These are phyloP conservation scores for Heliopora coerulea DNA, from an alignment of 92 coral and sea anemone species.

Conservation along the genomic window DNA sequence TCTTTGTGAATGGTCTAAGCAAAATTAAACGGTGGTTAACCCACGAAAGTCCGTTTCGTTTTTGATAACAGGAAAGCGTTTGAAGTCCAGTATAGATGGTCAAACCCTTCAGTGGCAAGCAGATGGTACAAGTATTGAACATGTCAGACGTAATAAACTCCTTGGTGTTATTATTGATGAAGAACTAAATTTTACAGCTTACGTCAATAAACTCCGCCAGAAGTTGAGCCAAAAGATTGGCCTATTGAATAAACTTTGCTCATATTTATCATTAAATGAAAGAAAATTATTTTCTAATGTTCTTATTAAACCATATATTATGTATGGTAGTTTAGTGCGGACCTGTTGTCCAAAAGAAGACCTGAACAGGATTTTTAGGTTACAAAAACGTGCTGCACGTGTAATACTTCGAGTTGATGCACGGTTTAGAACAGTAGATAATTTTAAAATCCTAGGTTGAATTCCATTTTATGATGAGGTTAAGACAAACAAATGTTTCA, in stretches of 20 bases:
- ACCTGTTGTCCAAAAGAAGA: background rate
- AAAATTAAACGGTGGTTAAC: too few relatives aligned
- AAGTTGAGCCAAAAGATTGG: slow-evolving; percentile 9
- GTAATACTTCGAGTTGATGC: background rate
- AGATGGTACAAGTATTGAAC: background rate
- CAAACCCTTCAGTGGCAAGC: background rate
- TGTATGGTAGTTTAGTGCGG: slow-evolving; percentile 3
- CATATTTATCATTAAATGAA: background rate
- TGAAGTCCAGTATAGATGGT: too few relatives aligned
- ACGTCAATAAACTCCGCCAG: background rate
- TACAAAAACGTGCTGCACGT: slow-evolving; percentile 1
- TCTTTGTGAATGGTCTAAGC: too few relatives aligned
- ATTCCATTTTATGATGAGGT: slow-evolving; percentile 1
- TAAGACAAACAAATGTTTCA: background rate
- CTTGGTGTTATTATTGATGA: slow-evolving; percentile 45
- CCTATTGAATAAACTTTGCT: background rate
- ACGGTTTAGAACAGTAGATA: background rate
- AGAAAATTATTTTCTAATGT: background rate
- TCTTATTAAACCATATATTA: background rate
- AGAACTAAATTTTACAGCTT: slow-evolving; percentile 39
- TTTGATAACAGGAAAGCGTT: too few relatives aligned
- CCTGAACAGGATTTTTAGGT: background rate
- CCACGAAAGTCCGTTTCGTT: too few relatives aligned
- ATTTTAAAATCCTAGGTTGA: background rate
- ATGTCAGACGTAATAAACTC: background rate